phyloP scores from a whole-genome alignment of 2,888 invertebrate species.

The Morinoia aosen region DNA sequence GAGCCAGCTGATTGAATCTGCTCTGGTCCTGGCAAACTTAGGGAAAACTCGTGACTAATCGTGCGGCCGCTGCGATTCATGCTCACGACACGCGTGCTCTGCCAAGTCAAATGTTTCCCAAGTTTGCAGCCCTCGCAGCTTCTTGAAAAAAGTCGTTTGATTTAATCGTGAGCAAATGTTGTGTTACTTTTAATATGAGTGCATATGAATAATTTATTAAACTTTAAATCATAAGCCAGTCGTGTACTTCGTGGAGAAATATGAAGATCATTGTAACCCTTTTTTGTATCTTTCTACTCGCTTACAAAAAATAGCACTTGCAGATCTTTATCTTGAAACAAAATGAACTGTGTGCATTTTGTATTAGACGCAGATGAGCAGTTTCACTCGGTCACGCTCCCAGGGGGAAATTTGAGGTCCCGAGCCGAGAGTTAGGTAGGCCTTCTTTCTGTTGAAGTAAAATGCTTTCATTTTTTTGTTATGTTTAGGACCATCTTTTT shows the following conservation, averaged over 20 bases:
- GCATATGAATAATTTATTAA: neutral
- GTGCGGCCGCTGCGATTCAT: neutral
- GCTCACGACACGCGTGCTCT: neutral
- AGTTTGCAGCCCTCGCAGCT: neutral
- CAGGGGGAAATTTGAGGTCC: too few species aligned
- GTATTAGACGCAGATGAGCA: neutral
- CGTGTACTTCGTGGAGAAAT: neutral
- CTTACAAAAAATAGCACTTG: neutral
- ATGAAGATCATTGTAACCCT: neutral
- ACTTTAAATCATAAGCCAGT: neutral
- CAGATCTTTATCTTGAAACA: neutral
- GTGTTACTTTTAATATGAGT: neutral
- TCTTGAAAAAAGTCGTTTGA: neutral
- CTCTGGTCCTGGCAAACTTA: slow-evolving; percentile 4
- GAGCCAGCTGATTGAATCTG: neutral
- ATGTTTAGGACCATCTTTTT: too few species aligned
- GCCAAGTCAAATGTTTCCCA: neutral
- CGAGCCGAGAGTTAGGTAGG: too few species aligned
- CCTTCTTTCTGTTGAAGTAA: too few species aligned
- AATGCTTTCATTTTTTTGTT: too few species aligned
- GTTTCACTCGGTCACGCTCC: too few species aligned
- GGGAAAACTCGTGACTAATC: neutral
- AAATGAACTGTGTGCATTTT: neutral
- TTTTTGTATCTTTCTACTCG: neutral
- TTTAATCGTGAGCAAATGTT: neutral